Evolutionary conservation across 2,797 vertebrate genomes (phyloP).

Genomic region (Cuniculus paca): DNA sequence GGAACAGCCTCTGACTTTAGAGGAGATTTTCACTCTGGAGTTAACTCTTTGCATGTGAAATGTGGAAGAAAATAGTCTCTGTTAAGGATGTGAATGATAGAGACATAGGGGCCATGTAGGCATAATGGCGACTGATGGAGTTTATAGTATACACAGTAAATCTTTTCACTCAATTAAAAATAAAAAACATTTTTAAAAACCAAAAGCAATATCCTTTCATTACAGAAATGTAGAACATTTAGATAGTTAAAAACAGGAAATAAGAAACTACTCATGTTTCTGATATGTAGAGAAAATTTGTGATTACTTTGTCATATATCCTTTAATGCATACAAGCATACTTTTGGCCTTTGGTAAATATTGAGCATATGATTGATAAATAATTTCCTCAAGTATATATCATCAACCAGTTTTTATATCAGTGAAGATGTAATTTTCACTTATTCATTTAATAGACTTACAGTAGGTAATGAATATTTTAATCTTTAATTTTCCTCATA

Average conservation of each 20-base stretch:
- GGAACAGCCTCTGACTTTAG: background rate
- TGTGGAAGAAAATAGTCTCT: background rate
- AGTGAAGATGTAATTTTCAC: background rate
- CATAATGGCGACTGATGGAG: background rate
- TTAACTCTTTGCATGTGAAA: conserved; percentile 10
- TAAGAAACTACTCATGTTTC: background rate
- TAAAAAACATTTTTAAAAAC: background rate
- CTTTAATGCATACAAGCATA: background rate
- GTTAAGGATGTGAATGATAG: background rate
- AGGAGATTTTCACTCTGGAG: background rate
- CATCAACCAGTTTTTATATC: background rate
- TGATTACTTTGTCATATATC: background rate
- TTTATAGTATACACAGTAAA: background rate
- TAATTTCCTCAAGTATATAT: background rate
- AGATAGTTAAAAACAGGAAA: background rate
- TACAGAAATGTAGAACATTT: background rate
- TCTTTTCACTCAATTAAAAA: conserved; percentile 29
- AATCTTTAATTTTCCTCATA: background rate
- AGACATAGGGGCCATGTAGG: background rate
- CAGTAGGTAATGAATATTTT: background rate
- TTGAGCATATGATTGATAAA: background rate
- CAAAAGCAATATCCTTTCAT: conserved; percentile 8
- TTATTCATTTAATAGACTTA: background rate
- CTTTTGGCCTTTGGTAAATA: conserved; percentile 1
- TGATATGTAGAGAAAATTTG: background rate